Conservation (phyloP, 2,113 vertebrate species). For the Rostratula benghalensis region DNA sequence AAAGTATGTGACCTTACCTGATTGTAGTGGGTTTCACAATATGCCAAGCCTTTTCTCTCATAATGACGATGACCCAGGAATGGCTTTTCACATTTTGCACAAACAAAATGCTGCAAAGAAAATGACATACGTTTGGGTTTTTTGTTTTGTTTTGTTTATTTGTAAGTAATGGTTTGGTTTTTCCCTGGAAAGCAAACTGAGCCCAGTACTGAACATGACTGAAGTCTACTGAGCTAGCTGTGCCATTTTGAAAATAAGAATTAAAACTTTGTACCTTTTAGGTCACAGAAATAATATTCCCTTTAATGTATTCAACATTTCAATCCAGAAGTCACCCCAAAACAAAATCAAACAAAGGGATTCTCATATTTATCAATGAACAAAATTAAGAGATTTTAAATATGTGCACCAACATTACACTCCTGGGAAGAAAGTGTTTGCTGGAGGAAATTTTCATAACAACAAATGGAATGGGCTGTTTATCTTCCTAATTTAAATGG, state of each 20-base stretch:
- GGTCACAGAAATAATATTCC: background rate
- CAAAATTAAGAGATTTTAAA: background rate
- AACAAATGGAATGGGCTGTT: background rate
- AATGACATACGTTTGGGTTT: background rate
- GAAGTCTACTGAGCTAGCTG: background rate
- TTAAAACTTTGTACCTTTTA: background rate
- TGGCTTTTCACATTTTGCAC: slow-evolving; percentile 99
- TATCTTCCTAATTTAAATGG: background rate
- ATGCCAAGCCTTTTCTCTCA: slow-evolving; percentile 94
- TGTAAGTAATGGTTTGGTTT: background rate
- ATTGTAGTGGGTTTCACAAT: slow-evolving; percentile 98
- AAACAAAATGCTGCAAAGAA: slow-evolving; percentile 96
- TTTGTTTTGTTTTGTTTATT: background rate
- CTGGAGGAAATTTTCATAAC: background rate
- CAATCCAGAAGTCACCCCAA: background rate
- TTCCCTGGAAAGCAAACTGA: background rate
- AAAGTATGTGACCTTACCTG: slow-evolving; percentile 79
- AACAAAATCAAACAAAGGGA: background rate
- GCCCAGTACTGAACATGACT: background rate
- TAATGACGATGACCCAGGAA: slow-evolving; percentile 98
- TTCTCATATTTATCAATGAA: background rate
- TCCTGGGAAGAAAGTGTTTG: background rate
- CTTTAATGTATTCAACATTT: background rate
- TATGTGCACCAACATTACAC: background rate
- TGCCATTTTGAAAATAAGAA: background rate